Evolutionary conservation across 2,888 invertebrate genomes (phyloP).

Genomic region (Meliscaeva auricollis): DNA sequence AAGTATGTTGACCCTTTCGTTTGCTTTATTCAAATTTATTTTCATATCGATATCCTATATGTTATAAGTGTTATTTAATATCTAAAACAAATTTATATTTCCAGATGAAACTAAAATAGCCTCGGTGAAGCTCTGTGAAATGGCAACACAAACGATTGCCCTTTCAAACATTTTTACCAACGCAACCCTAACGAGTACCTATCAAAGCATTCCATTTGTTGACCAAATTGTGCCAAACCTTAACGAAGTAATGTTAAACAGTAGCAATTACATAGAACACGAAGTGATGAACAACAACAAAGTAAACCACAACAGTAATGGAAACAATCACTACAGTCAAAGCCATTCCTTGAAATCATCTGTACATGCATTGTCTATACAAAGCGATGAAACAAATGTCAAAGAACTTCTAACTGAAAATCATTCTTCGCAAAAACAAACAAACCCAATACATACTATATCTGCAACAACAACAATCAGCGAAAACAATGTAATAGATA

Average conservation of each 20-base stretch:
- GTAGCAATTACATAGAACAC: conserved; percentile 73
- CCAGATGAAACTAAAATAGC: conserved; percentile 78
- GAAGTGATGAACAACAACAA: conserved; percentile 83
- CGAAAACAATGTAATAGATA: conserved; percentile 73
- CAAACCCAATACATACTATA: conserved; percentile 70
- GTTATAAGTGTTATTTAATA: too few relatives aligned
- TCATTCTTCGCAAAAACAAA: conserved; percentile 41
- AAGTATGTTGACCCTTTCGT: too few relatives aligned
- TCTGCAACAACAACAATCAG: conserved; percentile 75
- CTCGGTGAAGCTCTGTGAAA: conserved; percentile 82
- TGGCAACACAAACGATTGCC: conserved; percentile 84
- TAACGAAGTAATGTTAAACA: conserved; percentile 72
- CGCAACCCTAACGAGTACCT: conserved; percentile 80
- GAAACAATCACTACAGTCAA: conserved; percentile 72
- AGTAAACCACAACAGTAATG: conserved; percentile 82
- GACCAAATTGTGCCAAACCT: conserved; percentile 84
- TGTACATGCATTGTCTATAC: conserved; percentile 32
- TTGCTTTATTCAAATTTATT: too few relatives aligned
- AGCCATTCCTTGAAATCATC: background rate
- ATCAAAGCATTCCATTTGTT: conserved; percentile 82
- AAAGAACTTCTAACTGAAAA: conserved; percentile 38
- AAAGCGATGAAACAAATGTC: conserved; percentile 31
- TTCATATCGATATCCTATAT: too few relatives aligned
- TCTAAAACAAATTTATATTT: too few relatives aligned
- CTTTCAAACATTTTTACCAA: conserved; percentile 83